Percentiles rank a stretch among this genome's conserved stretches.
phyloP scores from a whole-genome alignment of 2,888 invertebrate genomes.

The Epinotia ramella region DNA sequence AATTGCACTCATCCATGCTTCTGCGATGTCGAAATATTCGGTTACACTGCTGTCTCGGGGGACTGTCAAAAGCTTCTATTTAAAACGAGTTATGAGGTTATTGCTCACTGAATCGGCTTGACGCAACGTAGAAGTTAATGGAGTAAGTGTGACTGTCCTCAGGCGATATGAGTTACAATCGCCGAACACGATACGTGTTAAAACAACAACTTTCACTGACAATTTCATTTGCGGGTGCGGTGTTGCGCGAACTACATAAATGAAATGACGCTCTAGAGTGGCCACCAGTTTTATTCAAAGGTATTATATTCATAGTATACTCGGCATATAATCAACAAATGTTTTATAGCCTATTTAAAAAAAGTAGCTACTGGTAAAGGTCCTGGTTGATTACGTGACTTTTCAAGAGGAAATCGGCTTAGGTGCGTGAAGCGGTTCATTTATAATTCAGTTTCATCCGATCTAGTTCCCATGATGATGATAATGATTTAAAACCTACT shows the following conservation, averaged over 20 bases:
- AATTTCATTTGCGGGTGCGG: slow-evolving; percentile 56
- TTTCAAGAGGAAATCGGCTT: neutral
- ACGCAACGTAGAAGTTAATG: slow-evolving; percentile 48
- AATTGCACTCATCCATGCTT: slow-evolving; percentile 4
- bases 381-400: neutral
- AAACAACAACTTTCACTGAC: slow-evolving; percentile 60
- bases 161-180: slow-evolving; percentile 63
- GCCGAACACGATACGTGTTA: slow-evolving; percentile 59
- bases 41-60: neutral
- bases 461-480: neutral
- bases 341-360: neutral
- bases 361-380: neutral
- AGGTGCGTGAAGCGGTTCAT: neutral
- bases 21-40: neutral
- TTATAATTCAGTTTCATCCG: neutral
- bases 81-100: slow-evolving; percentile 47
- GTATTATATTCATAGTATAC: neutral
- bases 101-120: slow-evolving; percentile 35
- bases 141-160: slow-evolving; percentile 65
- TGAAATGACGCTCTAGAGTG: slow-evolving; percentile 17
- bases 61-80: slow-evolving; percentile 40
- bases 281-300: slow-evolving; percentile 11
- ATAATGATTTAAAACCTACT: too few species aligned
- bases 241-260: slow-evolving; percentile 12
- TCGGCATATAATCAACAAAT: neutral